Percentiles rank a stretch among this genome's conserved stretches.
Evolutionary conservation across 2,113 vertebrate genomes (phyloP).

Genomic region (Callipepla squamata): DNA sequence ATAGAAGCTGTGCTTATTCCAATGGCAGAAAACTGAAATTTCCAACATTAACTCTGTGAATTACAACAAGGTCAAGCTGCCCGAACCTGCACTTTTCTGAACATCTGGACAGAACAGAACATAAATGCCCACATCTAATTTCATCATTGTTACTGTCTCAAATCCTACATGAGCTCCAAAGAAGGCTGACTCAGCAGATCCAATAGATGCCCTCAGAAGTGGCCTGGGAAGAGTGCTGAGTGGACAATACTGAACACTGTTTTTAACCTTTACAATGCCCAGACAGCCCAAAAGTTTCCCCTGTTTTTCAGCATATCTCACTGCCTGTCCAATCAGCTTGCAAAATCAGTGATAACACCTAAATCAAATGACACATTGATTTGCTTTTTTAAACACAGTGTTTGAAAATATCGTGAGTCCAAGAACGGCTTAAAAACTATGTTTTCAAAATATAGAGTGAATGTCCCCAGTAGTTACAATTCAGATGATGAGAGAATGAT

Average conservation of each 20-base stretch:
- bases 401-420: background rate
- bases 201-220: background rate
- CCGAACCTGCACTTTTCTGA: conserved; percentile 14
- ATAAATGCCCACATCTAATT: background rate
- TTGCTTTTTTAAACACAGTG: background rate
- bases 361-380: background rate
- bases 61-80: background rate
- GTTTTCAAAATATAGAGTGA: background rate
- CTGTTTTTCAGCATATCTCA: background rate
- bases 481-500: background rate
- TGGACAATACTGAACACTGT: rapidly evolving
- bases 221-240: background rate
- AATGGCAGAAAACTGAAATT: conserved; percentile 55
- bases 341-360: background rate
- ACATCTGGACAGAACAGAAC: background rate
- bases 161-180: background rate
- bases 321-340: background rate
- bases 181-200: background rate
- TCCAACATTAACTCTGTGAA: conserved; percentile 1
- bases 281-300: background rate
- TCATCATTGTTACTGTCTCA: background rate
- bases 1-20: conserved; percentile 28
- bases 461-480: background rate
- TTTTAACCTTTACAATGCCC: background rate
- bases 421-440: background rate